Base-by-base conservation (phyloP, 1,140 invertebrate species). In the Battus philenor region DNA sequence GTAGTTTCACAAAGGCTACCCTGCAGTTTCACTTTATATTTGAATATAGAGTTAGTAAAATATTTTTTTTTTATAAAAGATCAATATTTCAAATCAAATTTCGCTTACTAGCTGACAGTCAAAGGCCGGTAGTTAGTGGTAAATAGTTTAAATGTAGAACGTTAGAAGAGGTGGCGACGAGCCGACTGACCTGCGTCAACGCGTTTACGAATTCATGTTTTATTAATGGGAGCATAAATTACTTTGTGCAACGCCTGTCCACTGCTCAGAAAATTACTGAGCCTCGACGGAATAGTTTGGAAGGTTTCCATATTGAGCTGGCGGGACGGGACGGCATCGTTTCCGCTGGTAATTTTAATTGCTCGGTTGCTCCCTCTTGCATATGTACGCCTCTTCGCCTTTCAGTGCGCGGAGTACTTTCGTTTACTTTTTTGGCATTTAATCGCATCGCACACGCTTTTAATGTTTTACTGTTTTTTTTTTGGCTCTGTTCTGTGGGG, bases 161-260 rank as follows among this genome's bases (percentile, higher is more conserved):
- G 2, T 3, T 20, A 20, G 5, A 4, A n/a, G 17, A 9, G 33
- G 3, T 16, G 33, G 16, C 33, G 54, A 51, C 36, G 34, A 16
- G 34, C 39, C 26, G 26, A 30, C 24, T 26, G 33, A 45, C 41
- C 59, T 53, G 54, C 54, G 45, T 39, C 63, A 46, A 50, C 53
- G 57, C 54, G 46, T 65, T 59, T 56, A 57, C 61, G 56, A 57
- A 54, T 47, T 67, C 60, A 70, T 70, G 67, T 70, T 62, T 59
- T 66, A 59, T 61, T 68, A 64, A 68, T 68, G 59, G 50, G 26
- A 49, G 61, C 61, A 68, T 65, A 65, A 54, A 68, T 65, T 68
- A 67, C 47, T 53, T 56, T 56, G 54, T 59, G 58, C 58, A 56
- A 36, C 45, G 49, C 30, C 53, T 51, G 51, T 62, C 51, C 57